These are phyloP conservation scores for Kryptopterus vitreolus DNA, from an alignment of 2,797 vertebrate genomes.

Conservation along the genomic window DNA sequence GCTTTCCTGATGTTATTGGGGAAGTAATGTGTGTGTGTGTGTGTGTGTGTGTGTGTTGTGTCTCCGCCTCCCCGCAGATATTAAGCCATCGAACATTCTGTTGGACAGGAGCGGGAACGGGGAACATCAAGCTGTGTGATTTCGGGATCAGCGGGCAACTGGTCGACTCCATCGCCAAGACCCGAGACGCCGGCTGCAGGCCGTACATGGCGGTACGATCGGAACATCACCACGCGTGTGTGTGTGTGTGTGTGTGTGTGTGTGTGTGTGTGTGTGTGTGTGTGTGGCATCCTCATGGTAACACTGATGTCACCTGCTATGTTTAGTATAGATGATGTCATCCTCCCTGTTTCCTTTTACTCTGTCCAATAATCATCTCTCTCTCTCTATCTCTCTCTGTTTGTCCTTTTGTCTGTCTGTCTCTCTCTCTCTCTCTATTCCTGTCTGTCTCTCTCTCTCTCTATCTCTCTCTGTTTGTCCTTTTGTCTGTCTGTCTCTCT, in stretches of 20 bases:
- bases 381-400: background rate
- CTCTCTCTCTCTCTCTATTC: background rate
- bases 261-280: background rate
- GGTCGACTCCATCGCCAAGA: slow-evolving; percentile 97
- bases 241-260: slow-evolving; percentile 3
- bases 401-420: too few species aligned
- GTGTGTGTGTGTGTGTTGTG: background rate
- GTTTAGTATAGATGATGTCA: slow-evolving; percentile 35
- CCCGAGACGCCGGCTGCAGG: slow-evolving; percentile 92
- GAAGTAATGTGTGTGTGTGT: background rate
- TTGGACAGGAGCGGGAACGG: slow-evolving; percentile 97
- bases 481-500: background rate
- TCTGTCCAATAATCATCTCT: slow-evolving; percentile 23
- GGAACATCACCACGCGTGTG: background rate
- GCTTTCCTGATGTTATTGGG: background rate
- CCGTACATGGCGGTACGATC: slow-evolving; percentile 95
- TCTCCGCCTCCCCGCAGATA: slow-evolving; percentile 75
- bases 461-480: slow-evolving; percentile 48
- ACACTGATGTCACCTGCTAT: slow-evolving; percentile 38
- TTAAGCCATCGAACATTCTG: slow-evolving; percentile 99
- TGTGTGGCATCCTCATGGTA: background rate
- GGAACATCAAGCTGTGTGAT: slow-evolving; percentile 98
- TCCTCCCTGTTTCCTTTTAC: slow-evolving; percentile 14
- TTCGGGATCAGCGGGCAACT: slow-evolving; percentile 98
- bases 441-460: background rate